A percentile compares a stretch with the other conserved stretches of the same genome.
These are phyloP conservation scores for Cathartes aura DNA, from an alignment of 2,113 vertebrate genomes.

Conservation along the genomic window DNA sequence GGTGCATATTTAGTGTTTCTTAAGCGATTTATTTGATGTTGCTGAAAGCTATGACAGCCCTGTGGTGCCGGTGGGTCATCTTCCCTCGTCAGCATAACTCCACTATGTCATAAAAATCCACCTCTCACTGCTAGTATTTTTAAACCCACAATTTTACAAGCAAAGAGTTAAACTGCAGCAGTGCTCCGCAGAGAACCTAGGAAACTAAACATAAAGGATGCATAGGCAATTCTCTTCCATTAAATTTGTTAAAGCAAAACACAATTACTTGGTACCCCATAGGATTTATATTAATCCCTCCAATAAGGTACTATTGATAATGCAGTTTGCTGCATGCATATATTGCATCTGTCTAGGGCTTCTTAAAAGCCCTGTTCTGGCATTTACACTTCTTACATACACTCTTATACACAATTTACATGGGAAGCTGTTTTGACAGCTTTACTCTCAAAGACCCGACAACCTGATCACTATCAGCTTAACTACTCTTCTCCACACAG, in stretches of 20 bases:
- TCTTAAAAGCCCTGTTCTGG: constrained; percentile 46
- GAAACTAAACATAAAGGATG: constrained; percentile 74
- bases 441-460: constrained; percentile 56
- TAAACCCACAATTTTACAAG: constrained; percentile 26
- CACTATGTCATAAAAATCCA: neutral
- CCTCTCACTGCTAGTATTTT: neutral
- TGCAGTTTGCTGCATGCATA: constrained; percentile 75
- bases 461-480: constrained; percentile 59
- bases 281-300: constrained; percentile 75
- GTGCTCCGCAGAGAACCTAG: constrained; percentile 60
- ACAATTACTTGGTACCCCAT: constrained; percentile 74
- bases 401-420: constrained; percentile 72
- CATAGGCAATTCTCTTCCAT: constrained; percentile 68
- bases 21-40: neutral
- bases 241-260: constrained; percentile 74
- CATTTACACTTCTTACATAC: constrained; percentile 61
- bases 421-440: constrained; percentile 62
- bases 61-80: neutral
- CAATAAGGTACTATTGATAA: constrained; percentile 72
- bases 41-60: neutral
- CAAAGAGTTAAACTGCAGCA: constrained; percentile 37
- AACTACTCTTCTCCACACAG: constrained; percentile 59
- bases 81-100: neutral
- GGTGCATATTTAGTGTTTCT: constrained; percentile 21
- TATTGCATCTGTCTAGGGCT: constrained; percentile 69